Percentiles rank a stretch among this genome's conserved stretches.
These are phyloP conservation scores for Eupithecia dodoneata DNA, from an alignment of 2,888 invertebrate species.

Conservation along the genomic window DNA sequence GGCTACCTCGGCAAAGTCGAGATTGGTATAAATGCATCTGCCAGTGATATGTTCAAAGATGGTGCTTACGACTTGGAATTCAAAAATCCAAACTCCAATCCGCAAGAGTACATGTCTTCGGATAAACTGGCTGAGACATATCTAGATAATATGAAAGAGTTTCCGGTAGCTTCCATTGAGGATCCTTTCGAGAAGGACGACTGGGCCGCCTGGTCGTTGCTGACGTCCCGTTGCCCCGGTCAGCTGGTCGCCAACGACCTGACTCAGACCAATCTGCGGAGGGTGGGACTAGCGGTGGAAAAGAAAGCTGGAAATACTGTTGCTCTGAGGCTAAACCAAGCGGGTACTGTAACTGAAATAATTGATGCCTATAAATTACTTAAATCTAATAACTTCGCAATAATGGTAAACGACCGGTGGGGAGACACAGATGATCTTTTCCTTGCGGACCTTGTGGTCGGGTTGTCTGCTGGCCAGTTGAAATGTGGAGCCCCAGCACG, in stretches of 20 bases:
- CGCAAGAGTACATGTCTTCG: slow-evolving; percentile 90
- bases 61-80: slow-evolving; percentile 97
- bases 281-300: slow-evolving; percentile 95
- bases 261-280: slow-evolving; percentile 94
- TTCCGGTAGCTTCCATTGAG: slow-evolving; percentile 96
- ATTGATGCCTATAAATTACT: slow-evolving; percentile 96
- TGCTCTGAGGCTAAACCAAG: slow-evolving; percentile 97
- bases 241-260: slow-evolving; percentile 97
- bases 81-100: slow-evolving; percentile 96
- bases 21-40: slow-evolving; percentile 98
- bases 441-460: slow-evolving; percentile 98
- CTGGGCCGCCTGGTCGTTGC: slow-evolving; percentile 96
- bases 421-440: slow-evolving; percentile 99
- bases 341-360: slow-evolving; percentile 98
- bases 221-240: slow-evolving; percentile 87
- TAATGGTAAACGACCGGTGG: slow-evolving; percentile 83
- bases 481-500: slow-evolving; percentile 99
- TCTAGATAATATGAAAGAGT: slow-evolving; percentile 94
- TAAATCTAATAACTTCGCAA: slow-evolving; percentile 98
- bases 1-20: slow-evolving; percentile 96
- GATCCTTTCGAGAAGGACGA: slow-evolving; percentile 99
- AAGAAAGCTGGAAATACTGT: slow-evolving; percentile 98
- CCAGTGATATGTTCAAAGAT: slow-evolving; percentile 96
- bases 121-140: slow-evolving; percentile 94
- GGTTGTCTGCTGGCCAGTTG: slow-evolving; percentile 98